Evolutionary conservation across 2,113 vertebrate species (phyloP).

Genomic region (Etia nguti): DNA sequence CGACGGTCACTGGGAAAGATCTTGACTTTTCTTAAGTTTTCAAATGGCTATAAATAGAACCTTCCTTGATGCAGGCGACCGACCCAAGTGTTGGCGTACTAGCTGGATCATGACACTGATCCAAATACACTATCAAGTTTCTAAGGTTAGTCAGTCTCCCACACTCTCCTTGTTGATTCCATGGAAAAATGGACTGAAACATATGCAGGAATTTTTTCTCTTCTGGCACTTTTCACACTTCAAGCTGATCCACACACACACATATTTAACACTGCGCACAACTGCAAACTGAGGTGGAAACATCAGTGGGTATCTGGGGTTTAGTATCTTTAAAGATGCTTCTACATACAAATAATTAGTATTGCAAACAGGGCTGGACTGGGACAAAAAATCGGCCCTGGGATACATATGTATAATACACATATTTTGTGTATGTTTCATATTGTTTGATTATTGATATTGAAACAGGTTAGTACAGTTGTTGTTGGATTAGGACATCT

Average conservation of each 20-base stretch:
- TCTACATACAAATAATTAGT: background rate
- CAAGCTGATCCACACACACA: background rate
- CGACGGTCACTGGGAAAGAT: background rate
- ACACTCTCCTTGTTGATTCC: background rate
- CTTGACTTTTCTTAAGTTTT: background rate
- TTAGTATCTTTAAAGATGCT: background rate
- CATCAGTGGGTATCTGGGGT: background rate
- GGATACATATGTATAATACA: background rate
- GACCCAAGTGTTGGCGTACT: fast-evolving
- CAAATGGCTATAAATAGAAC: background rate
- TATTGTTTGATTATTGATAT: background rate
- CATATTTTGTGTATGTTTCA: background rate
- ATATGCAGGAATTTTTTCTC: background rate
- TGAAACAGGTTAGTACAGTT: background rate
- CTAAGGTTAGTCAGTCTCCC: background rate
- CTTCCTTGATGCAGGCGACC: background rate
- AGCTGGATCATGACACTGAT: background rate
- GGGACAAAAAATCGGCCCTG: background rate
- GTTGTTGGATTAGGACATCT: background rate
- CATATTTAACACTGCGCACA: background rate
- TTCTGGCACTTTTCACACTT: background rate
- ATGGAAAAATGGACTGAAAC: background rate
- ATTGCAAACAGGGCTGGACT: background rate
- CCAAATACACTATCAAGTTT: background rate
- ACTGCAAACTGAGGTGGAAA: background rate